Conservation (phyloP, 2,888 invertebrate species). For the Glaucopsyche alexis region DNA sequence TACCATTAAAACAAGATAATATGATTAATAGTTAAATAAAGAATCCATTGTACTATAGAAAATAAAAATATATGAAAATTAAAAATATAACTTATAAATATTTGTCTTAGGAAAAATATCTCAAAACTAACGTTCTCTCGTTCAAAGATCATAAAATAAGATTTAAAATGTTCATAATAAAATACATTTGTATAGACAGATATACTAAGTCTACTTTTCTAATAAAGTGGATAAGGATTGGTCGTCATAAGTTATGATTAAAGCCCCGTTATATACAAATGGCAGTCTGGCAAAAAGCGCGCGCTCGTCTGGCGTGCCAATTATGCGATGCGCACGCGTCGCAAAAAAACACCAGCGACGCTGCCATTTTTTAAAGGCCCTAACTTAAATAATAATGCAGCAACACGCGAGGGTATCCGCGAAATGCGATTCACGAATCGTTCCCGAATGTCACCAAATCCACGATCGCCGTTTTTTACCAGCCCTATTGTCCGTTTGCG, state of each 20-base stretch:
- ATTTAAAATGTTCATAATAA: neutral
- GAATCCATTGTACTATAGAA: neutral
- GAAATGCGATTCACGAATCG: constrained; percentile 77
- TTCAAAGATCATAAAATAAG: neutral
- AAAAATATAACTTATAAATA: neutral
- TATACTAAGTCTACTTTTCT: neutral
- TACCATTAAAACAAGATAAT: too few relatives aligned
- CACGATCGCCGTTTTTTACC: constrained; percentile 62
- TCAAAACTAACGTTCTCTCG: neutral
- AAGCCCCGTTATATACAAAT: constrained; percentile 24
- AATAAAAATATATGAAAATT: neutral
- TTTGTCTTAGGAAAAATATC: neutral
- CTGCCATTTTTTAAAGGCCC: constrained; percentile 68
- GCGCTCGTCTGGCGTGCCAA: constrained; percentile 64
- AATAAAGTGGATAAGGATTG: neutral
- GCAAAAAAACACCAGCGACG: constrained; percentile 69
- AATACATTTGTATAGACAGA: neutral
- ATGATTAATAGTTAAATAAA: neutral
- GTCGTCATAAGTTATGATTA: constrained; percentile 12
- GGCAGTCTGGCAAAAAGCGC: constrained; percentile 48
- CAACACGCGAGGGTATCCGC: constrained; percentile 78
- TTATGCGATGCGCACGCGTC: constrained; percentile 76
- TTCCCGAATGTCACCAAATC: constrained; percentile 69
- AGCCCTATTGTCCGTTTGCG: constrained; percentile 69
- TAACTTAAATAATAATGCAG: constrained; percentile 78